Evolutionary conservation across 2,113 vertebrate genomes (phyloP).

Genomic region (Dolichotis patagonum): DNA sequence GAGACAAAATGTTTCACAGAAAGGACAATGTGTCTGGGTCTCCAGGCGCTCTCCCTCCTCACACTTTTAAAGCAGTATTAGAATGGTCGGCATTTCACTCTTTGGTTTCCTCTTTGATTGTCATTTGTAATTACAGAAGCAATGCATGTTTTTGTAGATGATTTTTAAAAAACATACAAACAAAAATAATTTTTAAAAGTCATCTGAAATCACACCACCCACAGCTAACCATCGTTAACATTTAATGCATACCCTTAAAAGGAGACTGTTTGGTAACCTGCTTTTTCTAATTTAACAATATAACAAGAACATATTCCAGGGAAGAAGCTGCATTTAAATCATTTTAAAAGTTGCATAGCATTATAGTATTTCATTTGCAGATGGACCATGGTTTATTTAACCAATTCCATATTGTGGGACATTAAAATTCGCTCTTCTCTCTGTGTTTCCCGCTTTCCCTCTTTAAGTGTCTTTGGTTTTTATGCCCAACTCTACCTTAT

Average conservation of each 20-base stretch:
- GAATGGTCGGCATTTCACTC: not conserved
- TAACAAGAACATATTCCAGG: constrained; percentile 61
- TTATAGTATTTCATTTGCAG: constrained; percentile 64
- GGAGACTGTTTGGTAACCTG: constrained; percentile 70
- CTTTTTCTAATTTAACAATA: constrained; percentile 67
- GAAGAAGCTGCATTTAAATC: constrained; percentile 37
- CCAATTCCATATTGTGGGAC: constrained; percentile 43
- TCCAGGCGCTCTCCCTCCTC: not conserved
- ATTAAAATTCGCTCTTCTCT: not conserved
- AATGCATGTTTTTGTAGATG: constrained; percentile 56
- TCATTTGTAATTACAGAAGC: constrained; percentile 65
- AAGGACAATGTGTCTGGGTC: not conserved
- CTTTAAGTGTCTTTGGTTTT: not conserved
- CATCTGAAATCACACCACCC: constrained; percentile 75
- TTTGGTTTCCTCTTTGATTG: constrained; percentile 21
- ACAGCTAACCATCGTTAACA: constrained; percentile 74
- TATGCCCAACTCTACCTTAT: not conserved
- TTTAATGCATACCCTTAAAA: constrained; percentile 73
- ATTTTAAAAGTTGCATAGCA: constrained; percentile 45
- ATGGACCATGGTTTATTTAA: constrained; percentile 52
- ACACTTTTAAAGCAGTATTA: not conserved
- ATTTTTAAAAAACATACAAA: constrained; percentile 53
- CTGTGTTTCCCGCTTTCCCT: not conserved
- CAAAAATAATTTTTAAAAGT: constrained; percentile 80
- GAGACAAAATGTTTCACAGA: not conserved